Conservation (phyloP, 2,113 vertebrate genomes). For the Microtus montanus region DNA sequence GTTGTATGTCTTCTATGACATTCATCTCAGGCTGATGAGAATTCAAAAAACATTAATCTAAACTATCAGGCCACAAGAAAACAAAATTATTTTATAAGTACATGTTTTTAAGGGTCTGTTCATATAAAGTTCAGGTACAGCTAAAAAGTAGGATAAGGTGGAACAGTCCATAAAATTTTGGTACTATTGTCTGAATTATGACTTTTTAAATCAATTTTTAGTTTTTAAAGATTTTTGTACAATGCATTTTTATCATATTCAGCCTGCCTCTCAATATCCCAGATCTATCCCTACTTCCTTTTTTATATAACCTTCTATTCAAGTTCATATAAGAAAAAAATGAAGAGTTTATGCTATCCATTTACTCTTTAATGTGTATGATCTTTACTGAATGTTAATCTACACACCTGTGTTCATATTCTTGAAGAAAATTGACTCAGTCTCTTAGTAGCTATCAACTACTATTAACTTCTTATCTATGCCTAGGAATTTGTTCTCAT, state of each 20-base stretch:
- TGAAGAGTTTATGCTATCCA: not conserved
- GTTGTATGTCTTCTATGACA: slow-evolving; percentile 45
- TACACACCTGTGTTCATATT: not conserved
- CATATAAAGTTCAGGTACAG: not conserved
- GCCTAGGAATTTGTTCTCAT: not conserved
- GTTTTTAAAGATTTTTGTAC: not conserved
- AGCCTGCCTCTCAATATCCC: no score
- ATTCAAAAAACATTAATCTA: not conserved
- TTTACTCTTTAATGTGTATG: not conserved
- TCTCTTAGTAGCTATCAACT: not conserved
- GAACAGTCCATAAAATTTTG: not conserved
- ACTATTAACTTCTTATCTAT: not conserved
- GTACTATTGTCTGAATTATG: not conserved
- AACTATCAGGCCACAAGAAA: not conserved
- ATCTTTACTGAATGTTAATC: not conserved
- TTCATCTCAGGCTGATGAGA: slow-evolving; percentile 1
- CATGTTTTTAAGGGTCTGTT: not conserved
- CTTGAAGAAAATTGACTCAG: not conserved
- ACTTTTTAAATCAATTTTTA: not conserved
- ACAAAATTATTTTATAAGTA: not conserved
- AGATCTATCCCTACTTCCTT: not conserved
- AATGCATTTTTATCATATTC: not conserved
- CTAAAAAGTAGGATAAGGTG: not conserved
- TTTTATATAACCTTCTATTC: not conserved
- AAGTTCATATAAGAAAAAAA: not conserved